Conservation (phyloP, 2,113 vertebrate species). For the Cyanoderma ruficeps region DNA sequence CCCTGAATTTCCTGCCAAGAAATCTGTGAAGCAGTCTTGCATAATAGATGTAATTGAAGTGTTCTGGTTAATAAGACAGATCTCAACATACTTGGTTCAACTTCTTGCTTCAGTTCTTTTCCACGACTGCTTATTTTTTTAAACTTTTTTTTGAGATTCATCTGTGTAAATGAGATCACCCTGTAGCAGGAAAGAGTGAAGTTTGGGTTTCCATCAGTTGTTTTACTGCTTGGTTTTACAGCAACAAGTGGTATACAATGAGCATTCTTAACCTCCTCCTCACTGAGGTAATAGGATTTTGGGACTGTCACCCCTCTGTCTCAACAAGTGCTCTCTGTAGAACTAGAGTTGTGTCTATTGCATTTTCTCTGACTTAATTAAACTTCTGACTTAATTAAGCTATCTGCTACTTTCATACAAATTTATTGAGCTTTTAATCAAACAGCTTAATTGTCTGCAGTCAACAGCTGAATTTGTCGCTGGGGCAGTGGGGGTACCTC, state of each 20-base stretch:
- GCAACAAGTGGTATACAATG: neutral
- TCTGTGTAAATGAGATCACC: neutral
- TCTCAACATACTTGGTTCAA: neutral
- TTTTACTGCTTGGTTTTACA: neutral
- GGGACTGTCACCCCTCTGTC: neutral
- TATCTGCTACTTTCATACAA: neutral
- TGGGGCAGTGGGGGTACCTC: neutral
- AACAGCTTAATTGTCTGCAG: neutral
- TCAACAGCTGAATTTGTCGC: neutral
- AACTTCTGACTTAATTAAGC: neutral
- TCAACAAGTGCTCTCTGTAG: neutral
- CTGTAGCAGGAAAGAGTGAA: neutral
- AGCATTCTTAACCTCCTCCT: neutral
- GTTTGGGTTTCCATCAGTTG: neutral
- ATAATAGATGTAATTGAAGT: neutral
- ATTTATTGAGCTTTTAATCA: neutral
- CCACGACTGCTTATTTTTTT: neutral
- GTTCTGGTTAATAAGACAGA: neutral
- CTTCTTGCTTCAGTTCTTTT: constrained; percentile 1
- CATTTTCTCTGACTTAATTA: neutral
- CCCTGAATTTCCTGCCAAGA: neutral
- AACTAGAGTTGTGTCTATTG: neutral
- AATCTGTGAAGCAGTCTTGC: constrained; percentile 19
- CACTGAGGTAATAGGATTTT: neutral
- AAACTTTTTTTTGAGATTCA: constrained; percentile 4